Percentiles rank a stretch among this genome's conserved stretches.
Evolutionary conservation across 2,888 invertebrate genomes (phyloP).

Genomic region (Troides oblongomaculatus): DNA sequence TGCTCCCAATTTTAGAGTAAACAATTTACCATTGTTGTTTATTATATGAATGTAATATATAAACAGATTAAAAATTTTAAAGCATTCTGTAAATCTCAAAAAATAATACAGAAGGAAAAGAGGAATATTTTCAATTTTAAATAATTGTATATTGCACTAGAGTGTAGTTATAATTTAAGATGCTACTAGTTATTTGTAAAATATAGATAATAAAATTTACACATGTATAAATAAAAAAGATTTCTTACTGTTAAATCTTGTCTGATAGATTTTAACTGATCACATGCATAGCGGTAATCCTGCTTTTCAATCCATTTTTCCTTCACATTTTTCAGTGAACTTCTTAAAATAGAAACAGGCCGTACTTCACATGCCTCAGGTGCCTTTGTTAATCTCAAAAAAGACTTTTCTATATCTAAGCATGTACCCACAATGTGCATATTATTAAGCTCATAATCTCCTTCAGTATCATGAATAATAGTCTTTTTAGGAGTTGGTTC

Average conservation of each 20-base stretch:
- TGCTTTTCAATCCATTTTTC: constrained; percentile 92
- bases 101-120: too few species aligned
- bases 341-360: constrained; percentile 90
- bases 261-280: constrained; percentile 98
- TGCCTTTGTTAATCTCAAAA: constrained; percentile 96
- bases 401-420: constrained; percentile 96
- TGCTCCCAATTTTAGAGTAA: too few species aligned
- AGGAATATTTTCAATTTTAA: too few species aligned
- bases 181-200: too few species aligned
- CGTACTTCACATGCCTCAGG: constrained; percentile 95
- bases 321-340: constrained; percentile 94
- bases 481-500: constrained; percentile 57
- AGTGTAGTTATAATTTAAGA: too few species aligned
- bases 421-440: constrained; percentile 97
- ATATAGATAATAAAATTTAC: too few species aligned
- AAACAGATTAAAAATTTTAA: too few species aligned
- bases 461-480: constrained; percentile 81
- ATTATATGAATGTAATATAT: too few species aligned
- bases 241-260: constrained; percentile 96
- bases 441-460: constrained; percentile 90
- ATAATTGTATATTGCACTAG: too few species aligned
- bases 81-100: too few species aligned
- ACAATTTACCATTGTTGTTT: too few species aligned
- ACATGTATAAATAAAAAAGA: too few species aligned
- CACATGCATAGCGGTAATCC: constrained; percentile 98